These are phyloP conservation scores for Echinometra lucunter DNA, from an alignment of 53 echinoderm and acorn worm species.

Conservation along the genomic window DNA sequence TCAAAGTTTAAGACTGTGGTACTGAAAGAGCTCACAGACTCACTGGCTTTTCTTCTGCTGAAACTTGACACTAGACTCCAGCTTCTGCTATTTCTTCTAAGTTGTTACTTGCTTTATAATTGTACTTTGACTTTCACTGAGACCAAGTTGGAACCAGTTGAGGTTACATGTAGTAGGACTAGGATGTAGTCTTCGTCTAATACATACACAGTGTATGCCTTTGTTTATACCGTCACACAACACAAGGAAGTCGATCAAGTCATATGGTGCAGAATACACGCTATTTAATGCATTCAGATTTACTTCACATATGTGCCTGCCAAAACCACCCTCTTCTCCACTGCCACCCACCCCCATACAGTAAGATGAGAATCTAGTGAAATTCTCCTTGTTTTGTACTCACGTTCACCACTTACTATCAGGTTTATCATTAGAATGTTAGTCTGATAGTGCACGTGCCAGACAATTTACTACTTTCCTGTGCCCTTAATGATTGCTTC, in stretches of 20 bases:
- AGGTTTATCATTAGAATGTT: neutral
- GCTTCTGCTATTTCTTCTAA: too few relatives aligned
- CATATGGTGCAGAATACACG: too few relatives aligned
- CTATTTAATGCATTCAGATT: neutral
- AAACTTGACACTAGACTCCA: too few relatives aligned
- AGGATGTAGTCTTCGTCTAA: too few relatives aligned
- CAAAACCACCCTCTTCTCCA: neutral
- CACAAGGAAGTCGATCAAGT: too few relatives aligned
- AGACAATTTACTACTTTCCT: slow-evolving; percentile 68
- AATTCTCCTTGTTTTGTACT: slow-evolving; percentile 2
- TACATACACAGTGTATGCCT: neutral
- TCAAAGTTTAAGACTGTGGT: too few relatives aligned
- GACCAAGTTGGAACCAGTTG: too few relatives aligned
- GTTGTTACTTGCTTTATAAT: too few relatives aligned
- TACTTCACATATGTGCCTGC: neutral
- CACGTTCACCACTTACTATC: neutral
- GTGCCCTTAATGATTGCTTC: slow-evolving; percentile 65
- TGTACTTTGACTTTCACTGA: too few relatives aligned
- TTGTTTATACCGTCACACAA: neutral
- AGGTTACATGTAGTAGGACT: too few relatives aligned
- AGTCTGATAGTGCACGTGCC: slow-evolving; percentile 56
- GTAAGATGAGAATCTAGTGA: neutral
- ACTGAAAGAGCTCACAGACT: too few relatives aligned
- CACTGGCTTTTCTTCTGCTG: too few relatives aligned
- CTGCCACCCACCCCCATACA: neutral